Percentiles rank a stretch among this genome's conserved stretches.
Evolutionary conservation across 2,113 vertebrate species (phyloP).

Genomic region (Vimba vimba): DNA sequence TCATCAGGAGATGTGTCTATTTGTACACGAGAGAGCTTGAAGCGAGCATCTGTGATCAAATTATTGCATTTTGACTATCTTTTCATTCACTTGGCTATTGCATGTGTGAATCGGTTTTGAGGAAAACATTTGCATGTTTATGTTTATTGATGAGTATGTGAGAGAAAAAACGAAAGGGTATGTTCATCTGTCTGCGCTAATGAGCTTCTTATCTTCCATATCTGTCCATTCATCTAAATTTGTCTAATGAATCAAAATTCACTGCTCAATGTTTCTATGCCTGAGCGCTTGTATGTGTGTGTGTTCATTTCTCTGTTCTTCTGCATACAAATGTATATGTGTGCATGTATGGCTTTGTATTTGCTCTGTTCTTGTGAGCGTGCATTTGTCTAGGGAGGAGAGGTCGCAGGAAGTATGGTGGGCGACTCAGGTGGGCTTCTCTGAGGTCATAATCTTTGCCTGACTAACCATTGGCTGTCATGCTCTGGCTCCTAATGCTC

Average conservation of each 20-base stretch:
- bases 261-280: slow-evolving; percentile 62
- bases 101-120: background rate
- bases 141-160: slow-evolving; percentile 49
- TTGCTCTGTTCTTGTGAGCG: slow-evolving; percentile 48
- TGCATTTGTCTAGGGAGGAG: slow-evolving; percentile 20
- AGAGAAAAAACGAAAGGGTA: slow-evolving; percentile 52
- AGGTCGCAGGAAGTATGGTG: background rate
- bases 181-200: slow-evolving; percentile 72
- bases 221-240: slow-evolving; percentile 73
- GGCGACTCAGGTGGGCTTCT: slow-evolving; percentile 51
- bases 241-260: slow-evolving; percentile 74
- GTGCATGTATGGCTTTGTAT: background rate
- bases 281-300: slow-evolving; percentile 55
- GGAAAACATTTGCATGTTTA: slow-evolving; percentile 32
- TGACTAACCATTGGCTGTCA: slow-evolving; percentile 64
- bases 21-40: slow-evolving; percentile 51
- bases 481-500: slow-evolving; percentile 54
- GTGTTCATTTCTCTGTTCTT: slow-evolving; percentile 57
- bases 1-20: slow-evolving; percentile 51
- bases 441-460: slow-evolving; percentile 62
- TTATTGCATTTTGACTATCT: slow-evolving; percentile 25
- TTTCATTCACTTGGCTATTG: background rate
- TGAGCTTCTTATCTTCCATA: slow-evolving; percentile 71
- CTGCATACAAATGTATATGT: slow-evolving; percentile 51
- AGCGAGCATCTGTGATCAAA: background rate